These are phyloP conservation scores for Tympanoctomys barrerae DNA, from an alignment of 2,797 vertebrate genomes.

Conservation along the genomic window DNA sequence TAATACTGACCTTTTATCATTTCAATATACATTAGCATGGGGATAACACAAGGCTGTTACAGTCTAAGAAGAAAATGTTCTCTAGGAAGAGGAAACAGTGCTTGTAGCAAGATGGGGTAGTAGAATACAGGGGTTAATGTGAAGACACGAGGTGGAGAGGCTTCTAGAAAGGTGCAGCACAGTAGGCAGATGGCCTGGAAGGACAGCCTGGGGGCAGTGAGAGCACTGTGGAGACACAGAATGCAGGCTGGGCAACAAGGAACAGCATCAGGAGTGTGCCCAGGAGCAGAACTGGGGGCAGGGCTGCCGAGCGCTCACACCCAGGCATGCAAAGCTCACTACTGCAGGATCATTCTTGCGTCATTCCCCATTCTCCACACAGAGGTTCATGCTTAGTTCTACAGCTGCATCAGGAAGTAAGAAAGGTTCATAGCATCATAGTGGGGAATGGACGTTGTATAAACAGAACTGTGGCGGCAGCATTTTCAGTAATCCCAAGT, in stretches of 20 bases:
- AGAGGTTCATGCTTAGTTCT: not conserved
- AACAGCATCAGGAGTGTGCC: too few species aligned
- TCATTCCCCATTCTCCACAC: not conserved
- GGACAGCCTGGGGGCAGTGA: not conserved
- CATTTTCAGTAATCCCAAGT: not conserved
- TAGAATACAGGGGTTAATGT: not conserved
- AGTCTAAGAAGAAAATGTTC: not conserved
- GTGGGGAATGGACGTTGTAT: accelerated
- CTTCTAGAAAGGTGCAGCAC: not conserved
- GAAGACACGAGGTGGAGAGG: not conserved
- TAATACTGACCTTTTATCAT: slow-evolving; percentile 37
- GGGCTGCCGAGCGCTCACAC: not conserved
- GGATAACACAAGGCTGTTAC: slow-evolving; percentile 31
- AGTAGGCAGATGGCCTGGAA: not conserved
- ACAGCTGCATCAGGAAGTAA: not conserved
- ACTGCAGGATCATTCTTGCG: not conserved
- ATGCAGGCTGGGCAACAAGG: accelerated
- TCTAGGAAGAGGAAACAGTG: not conserved
- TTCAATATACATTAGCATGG: not conserved
- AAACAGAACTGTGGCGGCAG: too few species aligned
- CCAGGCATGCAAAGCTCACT: not conserved
- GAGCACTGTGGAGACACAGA: not conserved
- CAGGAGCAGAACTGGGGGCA: not conserved
- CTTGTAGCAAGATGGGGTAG: not conserved
- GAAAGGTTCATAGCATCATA: not conserved